These are phyloP conservation scores for Periplaneta americana DNA, from an alignment of 1,140 invertebrate genomes.

Conservation along the genomic window DNA sequence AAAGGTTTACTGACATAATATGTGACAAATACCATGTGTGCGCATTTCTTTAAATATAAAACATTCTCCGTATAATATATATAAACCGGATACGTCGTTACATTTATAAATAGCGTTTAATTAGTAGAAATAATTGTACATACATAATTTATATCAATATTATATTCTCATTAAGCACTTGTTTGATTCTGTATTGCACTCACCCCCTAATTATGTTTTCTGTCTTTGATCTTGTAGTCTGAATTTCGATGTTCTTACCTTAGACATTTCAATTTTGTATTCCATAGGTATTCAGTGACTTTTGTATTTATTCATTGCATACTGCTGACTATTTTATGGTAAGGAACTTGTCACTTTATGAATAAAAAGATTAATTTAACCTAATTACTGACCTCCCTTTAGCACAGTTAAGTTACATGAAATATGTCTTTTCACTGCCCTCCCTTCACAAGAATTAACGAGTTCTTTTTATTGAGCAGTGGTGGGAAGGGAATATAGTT, in stretches of 20 bases:
- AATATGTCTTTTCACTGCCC: no score
- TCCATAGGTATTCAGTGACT: neutral
- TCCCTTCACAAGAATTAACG: no score
- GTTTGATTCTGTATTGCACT: neutral
- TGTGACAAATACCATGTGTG: neutral
- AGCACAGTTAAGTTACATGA: no score
- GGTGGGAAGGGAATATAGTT: no score
- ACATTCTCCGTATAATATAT: neutral
- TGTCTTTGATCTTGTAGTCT: no score
- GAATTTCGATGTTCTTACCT: no score
- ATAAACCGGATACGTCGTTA: no score
- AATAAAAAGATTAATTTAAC: no score
- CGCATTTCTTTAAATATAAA: neutral
- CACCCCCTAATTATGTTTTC: no score
- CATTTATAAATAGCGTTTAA: neutral
- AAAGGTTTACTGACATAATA: neutral
- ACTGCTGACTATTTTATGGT: neutral
- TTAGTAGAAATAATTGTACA: neutral
- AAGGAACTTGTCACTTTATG: neutral
- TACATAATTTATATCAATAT: neutral
- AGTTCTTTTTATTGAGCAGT: no score
- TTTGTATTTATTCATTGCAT: neutral
- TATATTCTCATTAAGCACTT: neutral
- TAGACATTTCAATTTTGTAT: neutral
- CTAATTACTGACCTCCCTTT: no score